Evolutionary conservation across 2,113 vertebrate genomes (phyloP).

Genomic region (Coptodon bakossiorum): DNA sequence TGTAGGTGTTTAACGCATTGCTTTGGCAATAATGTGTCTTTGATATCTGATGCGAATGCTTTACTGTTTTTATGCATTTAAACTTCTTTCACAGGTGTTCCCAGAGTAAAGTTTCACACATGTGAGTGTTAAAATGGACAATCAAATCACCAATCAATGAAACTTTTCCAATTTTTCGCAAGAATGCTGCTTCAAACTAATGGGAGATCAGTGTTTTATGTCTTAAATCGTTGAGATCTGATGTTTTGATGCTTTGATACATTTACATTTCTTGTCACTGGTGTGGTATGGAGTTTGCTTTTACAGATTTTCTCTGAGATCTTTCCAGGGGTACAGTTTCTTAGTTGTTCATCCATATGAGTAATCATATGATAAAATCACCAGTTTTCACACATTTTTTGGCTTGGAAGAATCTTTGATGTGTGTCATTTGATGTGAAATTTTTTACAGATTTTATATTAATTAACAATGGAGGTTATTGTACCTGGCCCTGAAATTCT

Average conservation of each 20-base stretch:
- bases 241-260: neutral
- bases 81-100: neutral
- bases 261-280: fast-evolving
- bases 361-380: neutral
- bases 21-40: neutral
- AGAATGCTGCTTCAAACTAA: neutral
- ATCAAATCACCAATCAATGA: neutral
- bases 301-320: neutral
- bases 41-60: neutral
- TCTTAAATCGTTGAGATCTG: neutral
- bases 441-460: neutral
- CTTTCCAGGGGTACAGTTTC: fast-evolving
- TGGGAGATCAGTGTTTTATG: neutral
- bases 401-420: neutral
- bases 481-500: neutral
- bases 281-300: neutral
- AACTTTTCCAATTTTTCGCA: fast-evolving
- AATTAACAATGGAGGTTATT: neutral
- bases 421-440: neutral
- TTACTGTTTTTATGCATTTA: neutral
- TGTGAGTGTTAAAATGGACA: neutral
- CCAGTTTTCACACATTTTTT: neutral
- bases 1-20: neutral
- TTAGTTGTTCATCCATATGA: neutral
- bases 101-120: neutral